Percentiles rank a stretch among this genome's conserved stretches.
Conservation (phyloP, 2,888 invertebrate genomes). For the Ophraella communa region DNA sequence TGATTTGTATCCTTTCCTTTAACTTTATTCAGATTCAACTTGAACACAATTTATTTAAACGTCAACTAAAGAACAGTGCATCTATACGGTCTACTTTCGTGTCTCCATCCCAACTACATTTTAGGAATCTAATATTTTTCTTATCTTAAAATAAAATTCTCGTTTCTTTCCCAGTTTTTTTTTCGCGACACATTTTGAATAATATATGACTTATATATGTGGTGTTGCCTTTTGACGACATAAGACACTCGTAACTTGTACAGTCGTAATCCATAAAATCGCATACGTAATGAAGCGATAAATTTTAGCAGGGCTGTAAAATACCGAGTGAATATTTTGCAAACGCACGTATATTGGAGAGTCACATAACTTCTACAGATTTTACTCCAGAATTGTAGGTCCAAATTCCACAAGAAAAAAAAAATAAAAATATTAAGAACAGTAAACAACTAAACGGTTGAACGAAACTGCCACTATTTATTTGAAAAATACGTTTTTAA, state of each 20-base stretch:
- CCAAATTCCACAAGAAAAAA: too few relatives aligned
- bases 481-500: too few relatives aligned
- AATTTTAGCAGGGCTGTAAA: slow-evolving; percentile 6
- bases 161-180: neutral
- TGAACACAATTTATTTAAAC: too few relatives aligned
- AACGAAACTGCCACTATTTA: too few relatives aligned
- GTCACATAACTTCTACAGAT: too few relatives aligned
- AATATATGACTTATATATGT: slow-evolving; percentile 4
- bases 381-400: too few relatives aligned
- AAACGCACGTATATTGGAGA: too few relatives aligned
- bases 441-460: too few relatives aligned
- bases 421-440: too few relatives aligned
- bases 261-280: slow-evolving; percentile 3
- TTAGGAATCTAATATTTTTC: neutral
- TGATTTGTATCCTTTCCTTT: neutral
- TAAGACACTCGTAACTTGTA: too few relatives aligned
- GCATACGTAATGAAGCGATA: slow-evolving; percentile 11
- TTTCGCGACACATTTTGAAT: neutral
- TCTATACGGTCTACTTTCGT: neutral
- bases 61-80: neutral
- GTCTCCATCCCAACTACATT: neutral
- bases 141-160: neutral
- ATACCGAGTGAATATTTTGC: neutral
- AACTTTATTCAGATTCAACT: neutral
- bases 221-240: neutral